Base-by-base conservation (phyloP, 1,140 invertebrate species). In the Heliothis subflexa region DNA sequence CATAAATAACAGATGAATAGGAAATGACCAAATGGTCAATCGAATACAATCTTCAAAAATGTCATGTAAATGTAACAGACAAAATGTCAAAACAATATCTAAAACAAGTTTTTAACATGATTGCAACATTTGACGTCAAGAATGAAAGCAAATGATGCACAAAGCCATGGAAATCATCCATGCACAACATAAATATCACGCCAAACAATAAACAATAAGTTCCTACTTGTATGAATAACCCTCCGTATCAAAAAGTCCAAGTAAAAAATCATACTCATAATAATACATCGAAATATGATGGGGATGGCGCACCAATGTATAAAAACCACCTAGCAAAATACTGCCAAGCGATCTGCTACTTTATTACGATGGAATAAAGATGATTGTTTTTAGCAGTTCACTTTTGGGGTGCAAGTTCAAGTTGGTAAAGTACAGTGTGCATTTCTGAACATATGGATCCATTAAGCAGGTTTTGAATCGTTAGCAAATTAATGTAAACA, bases 401-500 rank as follows among this genome's bases (percentile, higher is more conserved):
- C 1, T 75, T 62, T 7, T 18, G 0, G 11, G n/a, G 14, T 21
- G 7, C 11, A 7, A 3, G 7, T 14, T 5, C 10, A 52, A 16
- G 3, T 25, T 64, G 12, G 57, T 75, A 28, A 64, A 33, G 21
- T 50, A 52, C 28, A 47, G 73, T 75, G 25, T 75, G 64, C 73
- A 75, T 64, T 64, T 75, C 73, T 50, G 57, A 52, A 75, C 73
- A 75, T 75, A 75, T 75, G 73, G 55, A 75, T 75, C 59, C 73
- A 75, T 75, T 75, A 75, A 75, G 28, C 73, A 64, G 73, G 59
- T 75, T 75, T 33, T 33, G 73, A 49, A 75, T 75, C 73, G 73
- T 75, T 75, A 25, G 73, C 45, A 75, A 75, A 75, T 75, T 75
- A 75, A 75, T 62, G 73, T 75, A 75, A 75, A 75, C 73, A 64